Conservation (phyloP, 2,888 invertebrate species). For the Camptogramma bilineatum region DNA sequence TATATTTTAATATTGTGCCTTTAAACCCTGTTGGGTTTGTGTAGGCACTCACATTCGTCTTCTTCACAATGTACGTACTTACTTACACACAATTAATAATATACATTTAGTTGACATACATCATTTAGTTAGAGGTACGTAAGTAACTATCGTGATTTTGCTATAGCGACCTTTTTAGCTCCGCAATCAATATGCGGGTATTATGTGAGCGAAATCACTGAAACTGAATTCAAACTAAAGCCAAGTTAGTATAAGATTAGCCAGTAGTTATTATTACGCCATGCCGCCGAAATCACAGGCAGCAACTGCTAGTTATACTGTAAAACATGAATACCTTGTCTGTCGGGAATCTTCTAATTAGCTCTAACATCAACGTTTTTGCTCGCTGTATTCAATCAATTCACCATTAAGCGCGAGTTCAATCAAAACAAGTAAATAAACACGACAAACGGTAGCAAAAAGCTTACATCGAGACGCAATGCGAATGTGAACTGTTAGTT, state of each 20-base stretch:
- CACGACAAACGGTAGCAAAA: constrained; percentile 33
- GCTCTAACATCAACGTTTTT: constrained; percentile 33
- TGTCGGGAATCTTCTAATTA: constrained; percentile 22
- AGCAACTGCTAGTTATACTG: neutral
- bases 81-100: too few relatives aligned
- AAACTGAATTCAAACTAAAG: too few relatives aligned
- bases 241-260: neutral
- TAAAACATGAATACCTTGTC: constrained; percentile 5
- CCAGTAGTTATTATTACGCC: neutral
- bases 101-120: too few relatives aligned
- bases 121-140: too few relatives aligned
- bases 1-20: too few relatives aligned
- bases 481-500: constrained; percentile 16
- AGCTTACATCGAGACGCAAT: constrained; percentile 21
- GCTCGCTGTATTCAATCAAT: constrained; percentile 33
- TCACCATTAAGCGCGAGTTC: constrained; percentile 32
- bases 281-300: neutral
- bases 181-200: too few relatives aligned
- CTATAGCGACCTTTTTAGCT: too few relatives aligned
- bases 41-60: too few relatives aligned
- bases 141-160: too few relatives aligned
- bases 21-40: too few relatives aligned
- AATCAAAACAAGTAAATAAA: constrained; percentile 32
- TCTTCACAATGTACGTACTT: too few relatives aligned
- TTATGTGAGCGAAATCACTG: too few relatives aligned